phyloP scores from a whole-genome alignment of 2,888 invertebrate genomes.

The Scaptomyza polygonia region DNA sequence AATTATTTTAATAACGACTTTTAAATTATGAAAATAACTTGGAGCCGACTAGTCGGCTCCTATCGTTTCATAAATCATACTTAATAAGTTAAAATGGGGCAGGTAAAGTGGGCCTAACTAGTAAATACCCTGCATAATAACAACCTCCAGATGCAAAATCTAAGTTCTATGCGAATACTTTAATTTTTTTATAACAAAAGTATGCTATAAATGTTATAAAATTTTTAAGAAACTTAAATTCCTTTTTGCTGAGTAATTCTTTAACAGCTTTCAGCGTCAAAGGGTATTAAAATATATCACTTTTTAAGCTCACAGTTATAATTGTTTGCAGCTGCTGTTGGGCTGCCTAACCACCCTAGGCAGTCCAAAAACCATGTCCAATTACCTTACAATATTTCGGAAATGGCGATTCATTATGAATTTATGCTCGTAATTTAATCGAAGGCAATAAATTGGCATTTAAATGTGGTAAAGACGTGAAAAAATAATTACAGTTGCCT shows the following conservation, averaged over 20 bases:
- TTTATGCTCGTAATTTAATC: constrained; percentile 69
- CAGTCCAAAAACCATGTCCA: constrained; percentile 1
- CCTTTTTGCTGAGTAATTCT: neutral
- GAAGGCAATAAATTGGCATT: constrained; percentile 79
- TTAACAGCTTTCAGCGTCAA: neutral
- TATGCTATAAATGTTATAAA: no score
- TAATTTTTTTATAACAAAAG: no score
- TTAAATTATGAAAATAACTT: constrained; percentile 6
- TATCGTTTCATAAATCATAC: constrained; percentile 19
- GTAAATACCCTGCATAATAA: neutral
- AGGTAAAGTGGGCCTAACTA: neutral
- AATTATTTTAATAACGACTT: constrained; percentile 9
- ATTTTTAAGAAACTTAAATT: neutral
- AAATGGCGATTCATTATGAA: constrained; percentile 58
- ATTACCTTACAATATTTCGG: constrained; percentile 2
- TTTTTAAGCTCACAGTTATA: constrained; percentile 25
- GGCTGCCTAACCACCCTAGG: neutral
- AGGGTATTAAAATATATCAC: constrained; percentile 30
- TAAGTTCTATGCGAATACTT: no score
- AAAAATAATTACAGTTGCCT: constrained; percentile 71
- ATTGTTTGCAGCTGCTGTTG: constrained; percentile 20
- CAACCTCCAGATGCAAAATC: no score
- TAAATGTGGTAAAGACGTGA: constrained; percentile 77
- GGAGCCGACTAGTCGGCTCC: constrained; percentile 6
- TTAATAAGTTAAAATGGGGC: neutral